Base-by-base conservation (phyloP, 2,113 vertebrate genomes). In the Leptobrachium leishanense region DNA sequence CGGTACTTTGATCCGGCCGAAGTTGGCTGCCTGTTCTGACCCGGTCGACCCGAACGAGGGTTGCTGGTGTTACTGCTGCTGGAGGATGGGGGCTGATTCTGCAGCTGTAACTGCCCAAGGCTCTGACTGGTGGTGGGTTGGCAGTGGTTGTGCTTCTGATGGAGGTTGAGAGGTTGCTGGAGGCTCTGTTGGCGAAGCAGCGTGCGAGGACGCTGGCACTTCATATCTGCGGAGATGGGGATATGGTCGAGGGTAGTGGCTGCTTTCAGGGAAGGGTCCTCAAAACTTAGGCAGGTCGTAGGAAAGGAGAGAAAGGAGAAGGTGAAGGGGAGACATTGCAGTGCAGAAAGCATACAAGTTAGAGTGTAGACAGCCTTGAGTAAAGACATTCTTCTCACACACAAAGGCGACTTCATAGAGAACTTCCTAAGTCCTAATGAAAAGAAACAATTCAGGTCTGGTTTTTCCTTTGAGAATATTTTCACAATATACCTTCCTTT, bases 111-210 rank as follows among this genome's bases (percentile, higher is more conserved):
- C 87, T 98, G 97, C 79, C 96, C 96, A 92, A 98, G 90, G 85
- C 97, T 98, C 91, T 97, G 97, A 90, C 97, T 98, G 87, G 95
- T 98, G 88, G 96, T 93, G 82, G 96, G 95, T 72, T 95, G 96
- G 82, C 92, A 92, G 87, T 93, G 93, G 88, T 89, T 90, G 69
- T 90, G 89, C 83, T 93, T 91, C 39, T 95, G 89, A 3, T 95
- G 93, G 83, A 95, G 95, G 89, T 93, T 94, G 84, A 98, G 94
- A 63, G 97, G 96, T 89, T 98, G 97, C 89, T 98, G 97, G 72
- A 98, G 96, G 74, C 96, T 98, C 89, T 98, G 97, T 87, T 98
- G 97, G 88, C 97, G 95, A 82, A 95, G 85, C 86, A 98, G 93
- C 9, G 97, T 98, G 89, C 95, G 93, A 72, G 96, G 97, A 84